These are phyloP conservation scores for Ia io DNA, from an alignment of 2,113 vertebrate genomes.

Conservation along the genomic window DNA sequence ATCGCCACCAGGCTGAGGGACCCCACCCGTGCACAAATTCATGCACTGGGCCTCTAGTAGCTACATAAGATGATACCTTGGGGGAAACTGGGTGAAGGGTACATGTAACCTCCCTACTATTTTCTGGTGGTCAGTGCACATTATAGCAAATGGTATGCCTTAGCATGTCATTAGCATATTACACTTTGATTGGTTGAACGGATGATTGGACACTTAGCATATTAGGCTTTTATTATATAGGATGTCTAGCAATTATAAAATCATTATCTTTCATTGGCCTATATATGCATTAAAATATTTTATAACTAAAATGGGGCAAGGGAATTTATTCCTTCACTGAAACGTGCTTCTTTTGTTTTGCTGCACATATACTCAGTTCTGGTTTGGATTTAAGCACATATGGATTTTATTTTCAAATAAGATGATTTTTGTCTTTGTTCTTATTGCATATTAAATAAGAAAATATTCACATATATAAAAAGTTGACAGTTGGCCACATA, in stretches of 20 bases:
- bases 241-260: neutral
- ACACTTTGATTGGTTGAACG: too few relatives aligned
- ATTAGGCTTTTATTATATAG: too few relatives aligned
- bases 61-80: neutral
- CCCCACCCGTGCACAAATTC: too few relatives aligned
- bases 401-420: conserved; percentile 6
- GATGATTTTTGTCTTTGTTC: neutral
- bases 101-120: neutral
- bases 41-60: neutral
- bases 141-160: too few relatives aligned
- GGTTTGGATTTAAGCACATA: neutral
- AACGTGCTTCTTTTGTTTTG: conserved; percentile 2
- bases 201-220: too few relatives aligned
- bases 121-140: neutral
- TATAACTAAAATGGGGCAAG: neutral
- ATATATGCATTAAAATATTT: neutral
- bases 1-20: too few relatives aligned
- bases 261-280: neutral
- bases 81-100: neutral
- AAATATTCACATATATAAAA: neutral
- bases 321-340: neutral
- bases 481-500: neutral
- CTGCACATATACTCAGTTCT: neutral
- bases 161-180: too few relatives aligned
- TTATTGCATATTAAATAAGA: conserved; percentile 31